These are phyloP conservation scores for Aquatica leii DNA, from an alignment of 2,888 invertebrate species.

Conservation along the genomic window DNA sequence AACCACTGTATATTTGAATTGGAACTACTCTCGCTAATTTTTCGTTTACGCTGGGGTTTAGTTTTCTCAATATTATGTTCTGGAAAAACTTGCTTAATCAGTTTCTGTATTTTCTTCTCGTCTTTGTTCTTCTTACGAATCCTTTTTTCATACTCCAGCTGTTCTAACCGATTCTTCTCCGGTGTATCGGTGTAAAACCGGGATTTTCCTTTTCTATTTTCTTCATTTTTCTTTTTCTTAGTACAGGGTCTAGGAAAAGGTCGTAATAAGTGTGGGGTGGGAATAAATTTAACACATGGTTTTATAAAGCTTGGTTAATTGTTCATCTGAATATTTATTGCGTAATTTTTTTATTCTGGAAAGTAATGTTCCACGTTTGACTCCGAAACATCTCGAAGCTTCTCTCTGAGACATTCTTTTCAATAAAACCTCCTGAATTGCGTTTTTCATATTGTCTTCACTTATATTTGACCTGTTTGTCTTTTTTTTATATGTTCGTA, in stretches of 20 bases:
- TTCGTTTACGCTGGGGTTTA: background rate
- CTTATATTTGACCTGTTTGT: background rate
- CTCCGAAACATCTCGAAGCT: background rate
- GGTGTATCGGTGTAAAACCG: background rate
- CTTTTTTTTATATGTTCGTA: conserved; percentile 5
- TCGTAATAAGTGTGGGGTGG: background rate
- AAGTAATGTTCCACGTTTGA: background rate
- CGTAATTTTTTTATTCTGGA: background rate
- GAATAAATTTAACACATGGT: too few species aligned
- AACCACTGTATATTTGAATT: background rate
- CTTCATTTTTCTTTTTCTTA: background rate
- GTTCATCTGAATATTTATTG: background rate
- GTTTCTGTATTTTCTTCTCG: background rate
- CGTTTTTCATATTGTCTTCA: background rate
- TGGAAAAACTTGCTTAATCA: background rate
- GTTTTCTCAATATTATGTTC: background rate
- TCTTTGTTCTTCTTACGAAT: background rate
- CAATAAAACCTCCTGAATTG: background rate
- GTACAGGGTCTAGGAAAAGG: background rate
- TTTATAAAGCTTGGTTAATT: background rate
- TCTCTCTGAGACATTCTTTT: background rate
- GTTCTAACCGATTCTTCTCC: background rate
- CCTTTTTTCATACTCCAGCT: background rate
- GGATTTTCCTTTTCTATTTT: background rate
- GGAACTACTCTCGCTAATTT: background rate